Evolutionary conservation across 23 tunicate genomes (phyloP).

Genomic region (Styela clava): DNA sequence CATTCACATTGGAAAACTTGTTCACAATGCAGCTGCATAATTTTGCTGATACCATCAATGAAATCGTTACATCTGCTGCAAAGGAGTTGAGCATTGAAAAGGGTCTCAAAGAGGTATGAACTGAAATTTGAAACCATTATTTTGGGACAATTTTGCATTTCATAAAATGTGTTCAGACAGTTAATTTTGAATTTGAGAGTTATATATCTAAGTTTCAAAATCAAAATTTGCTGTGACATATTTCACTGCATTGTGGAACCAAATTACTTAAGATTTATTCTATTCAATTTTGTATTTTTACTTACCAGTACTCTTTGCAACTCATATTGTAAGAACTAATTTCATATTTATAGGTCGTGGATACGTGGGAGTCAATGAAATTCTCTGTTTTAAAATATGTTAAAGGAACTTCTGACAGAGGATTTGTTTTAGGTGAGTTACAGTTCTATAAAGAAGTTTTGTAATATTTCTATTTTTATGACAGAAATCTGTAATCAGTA

Average conservation of each 20-base stretch:
- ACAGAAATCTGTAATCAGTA: neutral
- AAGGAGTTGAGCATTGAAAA: slow-evolving; percentile 94
- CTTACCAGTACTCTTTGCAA: too few species aligned
- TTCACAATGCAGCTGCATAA: slow-evolving; percentile 95
- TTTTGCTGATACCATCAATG: slow-evolving; percentile 71
- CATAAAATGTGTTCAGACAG: neutral
- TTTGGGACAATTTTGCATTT: too few species aligned
- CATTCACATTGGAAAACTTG: slow-evolving; percentile 85
- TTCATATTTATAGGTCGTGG: slow-evolving; percentile 77
- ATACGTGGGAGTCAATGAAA: slow-evolving; percentile 96
- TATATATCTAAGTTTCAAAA: too few species aligned
- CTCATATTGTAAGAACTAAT: too few species aligned
- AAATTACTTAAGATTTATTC: too few species aligned
- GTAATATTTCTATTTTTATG: neutral
- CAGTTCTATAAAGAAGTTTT: slow-evolving; percentile 8
- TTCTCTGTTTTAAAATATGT: slow-evolving; percentile 77
- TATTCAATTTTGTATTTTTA: too few species aligned
- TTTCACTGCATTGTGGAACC: too few species aligned
- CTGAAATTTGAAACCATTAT: neutral
- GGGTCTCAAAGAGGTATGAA: slow-evolving; percentile 86
- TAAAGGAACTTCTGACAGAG: slow-evolving; percentile 96
- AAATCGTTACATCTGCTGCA: slow-evolving; percentile 90
- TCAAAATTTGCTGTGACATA: too few species aligned
- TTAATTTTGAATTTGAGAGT: neutral
- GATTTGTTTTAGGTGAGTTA: slow-evolving; percentile 80